Percentiles rank a stretch among this genome's conserved stretches.
Conservation (phyloP, 2,888 invertebrate genomes). For the Limulus polyphemus region DNA sequence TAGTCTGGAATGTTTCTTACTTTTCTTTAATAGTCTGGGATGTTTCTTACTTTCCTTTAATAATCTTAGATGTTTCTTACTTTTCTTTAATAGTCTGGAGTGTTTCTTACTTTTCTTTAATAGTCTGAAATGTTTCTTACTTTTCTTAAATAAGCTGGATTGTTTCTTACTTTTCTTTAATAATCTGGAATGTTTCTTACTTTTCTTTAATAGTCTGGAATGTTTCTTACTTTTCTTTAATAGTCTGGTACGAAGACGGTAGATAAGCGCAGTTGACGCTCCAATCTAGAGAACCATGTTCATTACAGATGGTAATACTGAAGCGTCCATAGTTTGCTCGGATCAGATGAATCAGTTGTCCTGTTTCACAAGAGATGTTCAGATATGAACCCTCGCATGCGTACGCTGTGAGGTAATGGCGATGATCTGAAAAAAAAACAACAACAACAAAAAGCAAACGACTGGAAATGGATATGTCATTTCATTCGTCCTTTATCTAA, state of each 20-base stretch:
- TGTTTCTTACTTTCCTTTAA: slow-evolving; percentile 61
- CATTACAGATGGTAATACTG: slow-evolving; percentile 88
- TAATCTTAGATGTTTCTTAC: slow-evolving; percentile 45
- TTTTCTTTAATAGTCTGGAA: too few species aligned
- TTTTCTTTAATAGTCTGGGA: too few species aligned
- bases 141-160: too few species aligned
- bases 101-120: too few species aligned
- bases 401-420: slow-evolving; percentile 67
- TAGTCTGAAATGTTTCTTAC: too few species aligned
- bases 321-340: slow-evolving; percentile 85
- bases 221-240: slow-evolving; percentile 61
- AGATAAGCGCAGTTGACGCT: slow-evolving; percentile 89
- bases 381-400: slow-evolving; percentile 86
- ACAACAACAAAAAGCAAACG: too few species aligned
- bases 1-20: too few species aligned
- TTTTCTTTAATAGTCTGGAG: too few species aligned
- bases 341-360: slow-evolving; percentile 75
- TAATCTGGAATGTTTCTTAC: too few species aligned
- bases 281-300: slow-evolving; percentile 88
- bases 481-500: too few species aligned
- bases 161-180: too few species aligned
- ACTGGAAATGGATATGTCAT: too few species aligned
- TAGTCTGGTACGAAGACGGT: slow-evolving; percentile 61
- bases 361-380: slow-evolving; percentile 73
- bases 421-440: background rate